These are phyloP conservation scores for Amazona vittata DNA, from an alignment of 2,113 vertebrate genomes.

Conservation along the genomic window DNA sequence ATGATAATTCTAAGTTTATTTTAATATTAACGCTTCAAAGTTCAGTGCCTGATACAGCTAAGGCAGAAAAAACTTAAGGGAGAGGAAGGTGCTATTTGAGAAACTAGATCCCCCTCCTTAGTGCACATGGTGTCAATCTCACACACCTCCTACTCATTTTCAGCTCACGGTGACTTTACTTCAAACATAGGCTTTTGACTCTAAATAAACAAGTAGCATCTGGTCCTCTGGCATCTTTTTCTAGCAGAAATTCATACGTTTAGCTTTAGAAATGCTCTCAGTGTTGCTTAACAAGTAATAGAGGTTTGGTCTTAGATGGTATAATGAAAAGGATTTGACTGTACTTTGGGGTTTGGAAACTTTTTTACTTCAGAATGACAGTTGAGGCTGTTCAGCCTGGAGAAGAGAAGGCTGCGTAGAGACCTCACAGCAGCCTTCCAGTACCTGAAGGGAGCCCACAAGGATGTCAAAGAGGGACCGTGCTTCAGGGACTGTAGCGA, in stretches of 20 bases:
- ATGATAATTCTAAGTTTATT: background rate
- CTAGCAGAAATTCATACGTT: background rate
- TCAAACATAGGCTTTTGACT: background rate
- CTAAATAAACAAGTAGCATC: constrained; percentile 18
- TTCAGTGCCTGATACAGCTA: background rate
- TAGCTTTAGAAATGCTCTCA: background rate
- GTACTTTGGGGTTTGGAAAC: background rate
- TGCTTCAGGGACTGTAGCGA: background rate
- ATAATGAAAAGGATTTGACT: background rate
- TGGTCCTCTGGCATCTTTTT: background rate
- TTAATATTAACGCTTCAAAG: background rate
- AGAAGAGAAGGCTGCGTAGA: background rate
- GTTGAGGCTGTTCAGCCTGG: background rate
- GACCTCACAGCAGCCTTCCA: background rate
- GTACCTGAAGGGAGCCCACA: background rate
- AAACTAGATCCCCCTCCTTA: background rate
- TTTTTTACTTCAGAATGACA: background rate
- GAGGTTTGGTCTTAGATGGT: background rate
- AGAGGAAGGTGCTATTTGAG: constrained; percentile 4
- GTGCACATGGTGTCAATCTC: background rate
- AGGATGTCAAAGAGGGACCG: background rate
- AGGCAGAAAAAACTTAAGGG: background rate
- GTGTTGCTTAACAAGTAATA: background rate
- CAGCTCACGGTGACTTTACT: background rate
- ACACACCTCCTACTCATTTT: constrained; percentile 11